Percentiles rank a stretch among this genome's conserved stretches.
Evolutionary conservation across 2,888 invertebrate genomes (phyloP).

Genomic region (Hemistola chrysoprasaria): DNA sequence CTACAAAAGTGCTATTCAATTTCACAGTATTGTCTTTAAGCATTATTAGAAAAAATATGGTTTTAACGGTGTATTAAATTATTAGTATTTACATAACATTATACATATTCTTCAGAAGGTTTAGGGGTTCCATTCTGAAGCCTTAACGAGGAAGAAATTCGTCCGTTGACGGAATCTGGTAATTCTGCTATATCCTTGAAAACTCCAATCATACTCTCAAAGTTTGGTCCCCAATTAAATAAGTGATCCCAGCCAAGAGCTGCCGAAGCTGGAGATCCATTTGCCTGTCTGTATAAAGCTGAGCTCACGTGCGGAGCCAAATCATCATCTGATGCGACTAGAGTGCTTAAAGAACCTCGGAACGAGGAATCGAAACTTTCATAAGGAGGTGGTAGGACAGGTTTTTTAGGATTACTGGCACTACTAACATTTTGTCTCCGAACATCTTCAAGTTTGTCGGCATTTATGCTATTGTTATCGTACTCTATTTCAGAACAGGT

Average conservation of each 20-base stretch:
- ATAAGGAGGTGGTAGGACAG: slow-evolving; percentile 89
- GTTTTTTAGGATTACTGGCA: slow-evolving; percentile 81
- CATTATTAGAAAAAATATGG: no score
- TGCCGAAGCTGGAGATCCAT: slow-evolving; percentile 89
- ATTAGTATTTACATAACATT: slow-evolving; percentile 24
- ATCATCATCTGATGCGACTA: slow-evolving; percentile 97
- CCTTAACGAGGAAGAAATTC: slow-evolving; percentile 88
- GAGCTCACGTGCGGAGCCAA: slow-evolving; percentile 91
- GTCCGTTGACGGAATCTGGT: slow-evolving; percentile 90
- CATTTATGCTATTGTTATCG: slow-evolving; percentile 93
- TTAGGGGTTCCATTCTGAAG: slow-evolving; percentile 90
- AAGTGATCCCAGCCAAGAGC: slow-evolving; percentile 96
- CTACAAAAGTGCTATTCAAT: no score
- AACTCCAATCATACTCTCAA: slow-evolving; percentile 96
- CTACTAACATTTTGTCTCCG: slow-evolving; percentile 81
- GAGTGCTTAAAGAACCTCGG: slow-evolving; percentile 95
- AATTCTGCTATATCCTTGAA: slow-evolving; percentile 98
- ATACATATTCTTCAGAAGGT: slow-evolving; percentile 94
- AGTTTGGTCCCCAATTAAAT: slow-evolving; percentile 98
- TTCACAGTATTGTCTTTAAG: slow-evolving; percentile 5
- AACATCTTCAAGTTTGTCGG: slow-evolving; percentile 87
- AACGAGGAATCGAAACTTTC: slow-evolving; percentile 97
- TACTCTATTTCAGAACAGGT: slow-evolving; percentile 99
- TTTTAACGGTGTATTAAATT: not conserved
- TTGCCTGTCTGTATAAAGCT: slow-evolving; percentile 89